Evolutionary conservation across 2,113 vertebrate genomes (phyloP), one percentile per base, ranked within the genome.

Genomic region (Apistogramma diplotaenia): DNA sequence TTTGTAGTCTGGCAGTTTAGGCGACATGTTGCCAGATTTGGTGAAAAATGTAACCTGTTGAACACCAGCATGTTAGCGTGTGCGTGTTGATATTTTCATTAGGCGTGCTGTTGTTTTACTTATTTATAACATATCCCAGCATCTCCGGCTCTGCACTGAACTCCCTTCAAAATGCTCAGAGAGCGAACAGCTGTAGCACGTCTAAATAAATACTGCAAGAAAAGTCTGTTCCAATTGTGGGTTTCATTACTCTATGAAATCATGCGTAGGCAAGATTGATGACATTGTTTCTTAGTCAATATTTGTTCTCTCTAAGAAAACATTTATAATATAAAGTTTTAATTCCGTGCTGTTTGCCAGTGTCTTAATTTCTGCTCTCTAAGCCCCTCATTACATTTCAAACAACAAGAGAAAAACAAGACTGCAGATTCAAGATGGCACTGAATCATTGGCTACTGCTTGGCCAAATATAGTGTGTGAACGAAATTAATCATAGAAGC

Each of bases 371-470:
- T 3, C 23, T 46, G 21, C 31, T 54, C 70, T 31, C 80, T 23
- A 81, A 23, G 33, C 53, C 23, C 15, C 19, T 33, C 65, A 13
- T n/a, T 70, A 8, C 61, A 59, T 62, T 29, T 54, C 33, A 72
- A 74, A 77, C 29, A 56, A 25, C 6, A 3, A 74, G 29, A 84
- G 35, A 83, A 23, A 83, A 81, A 80, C 8, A 79, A 29, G 57
- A 29, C 35, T 33, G 65, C 21, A 54, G 70, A 29, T 75, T 84
- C 56, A 61, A 72, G 53, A 31, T 35, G 74, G 23, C 74, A 76
- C 59, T 84, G 71, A 89, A 72, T 90, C 61, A 79, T 4, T 37
- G 43, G 72, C 74, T 61, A 46, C 29, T 2, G 4, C 51, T 73
- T 29, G 3, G 55, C 25, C 77, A 82, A 73, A 86, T 61, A 75